phyloP scores from a whole-genome alignment of 2,888 invertebrate species.

The Pollenia angustigena region DNA sequence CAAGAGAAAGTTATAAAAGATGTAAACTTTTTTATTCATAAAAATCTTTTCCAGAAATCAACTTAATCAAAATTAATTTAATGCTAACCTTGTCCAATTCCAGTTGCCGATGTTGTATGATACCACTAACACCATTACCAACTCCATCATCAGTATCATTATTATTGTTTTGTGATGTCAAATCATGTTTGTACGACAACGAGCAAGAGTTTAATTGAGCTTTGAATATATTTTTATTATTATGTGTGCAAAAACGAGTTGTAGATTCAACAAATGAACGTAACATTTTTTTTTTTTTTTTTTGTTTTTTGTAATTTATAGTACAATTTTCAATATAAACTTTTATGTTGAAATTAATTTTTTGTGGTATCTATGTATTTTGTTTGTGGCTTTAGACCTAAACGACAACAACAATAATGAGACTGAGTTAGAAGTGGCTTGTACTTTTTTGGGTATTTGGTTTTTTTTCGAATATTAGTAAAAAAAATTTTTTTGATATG shows the following conservation, averaged over 20 bases:
- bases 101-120: slow-evolving; percentile 77
- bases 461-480: slow-evolving; percentile 55
- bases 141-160: slow-evolving; percentile 79
- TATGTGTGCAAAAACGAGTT: slow-evolving; percentile 73
- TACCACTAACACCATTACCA: slow-evolving; percentile 76
- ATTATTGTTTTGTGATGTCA: slow-evolving; percentile 76
- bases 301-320: slow-evolving; percentile 27
- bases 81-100: slow-evolving; percentile 83
- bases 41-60: slow-evolving; percentile 37
- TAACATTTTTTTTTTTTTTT: slow-evolving; percentile 78
- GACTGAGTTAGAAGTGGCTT: slow-evolving; percentile 79
- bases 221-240: slow-evolving; percentile 45
- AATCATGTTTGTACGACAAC: slow-evolving; percentile 53
- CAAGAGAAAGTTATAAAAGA: slow-evolving; percentile 73
- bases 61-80: slow-evolving; percentile 67
- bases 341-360: slow-evolving; percentile 18
- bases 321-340: slow-evolving; percentile 11
- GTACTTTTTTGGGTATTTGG: slow-evolving; percentile 39
- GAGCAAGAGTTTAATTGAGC: slow-evolving; percentile 50
- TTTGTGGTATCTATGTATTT: slow-evolving; percentile 48
- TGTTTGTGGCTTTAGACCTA: slow-evolving; percentile 71
- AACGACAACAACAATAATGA: slow-evolving; percentile 82
- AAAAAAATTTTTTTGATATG: not conserved
- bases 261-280: slow-evolving; percentile 81
- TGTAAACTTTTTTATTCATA: slow-evolving; percentile 41